Percentiles rank a stretch among this genome's conserved stretches.
Evolutionary conservation across 2,113 vertebrate species (phyloP).

Genomic region (Peucedramus taeniatus): DNA sequence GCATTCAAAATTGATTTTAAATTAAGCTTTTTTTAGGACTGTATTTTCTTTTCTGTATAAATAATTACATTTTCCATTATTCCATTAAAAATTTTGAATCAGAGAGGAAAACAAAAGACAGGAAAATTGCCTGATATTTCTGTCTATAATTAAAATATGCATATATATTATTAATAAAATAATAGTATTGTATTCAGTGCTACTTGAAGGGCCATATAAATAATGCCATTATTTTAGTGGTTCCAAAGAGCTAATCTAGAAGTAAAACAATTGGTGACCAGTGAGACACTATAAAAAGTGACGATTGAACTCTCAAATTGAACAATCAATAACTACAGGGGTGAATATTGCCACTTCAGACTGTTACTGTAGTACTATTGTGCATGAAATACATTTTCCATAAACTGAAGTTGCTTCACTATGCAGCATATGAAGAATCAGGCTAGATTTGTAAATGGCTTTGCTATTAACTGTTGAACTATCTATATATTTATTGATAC

Average conservation of each 20-base stretch:
- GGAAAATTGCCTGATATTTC: background rate
- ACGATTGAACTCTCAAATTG: background rate
- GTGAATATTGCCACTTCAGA: background rate
- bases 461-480: background rate
- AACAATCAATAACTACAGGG: background rate
- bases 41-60: background rate
- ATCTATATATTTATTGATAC: background rate
- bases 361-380: background rate
- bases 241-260: background rate
- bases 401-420: background rate
- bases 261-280: background rate
- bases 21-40: accelerated
- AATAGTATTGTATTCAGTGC: background rate
- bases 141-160: background rate
- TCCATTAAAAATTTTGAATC: background rate
- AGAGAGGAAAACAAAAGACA: background rate
- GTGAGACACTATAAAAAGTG: background rate
- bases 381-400: background rate
- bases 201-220: background rate
- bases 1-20: background rate
- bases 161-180: background rate
- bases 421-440: background rate
- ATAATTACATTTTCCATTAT: background rate
- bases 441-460: background rate
- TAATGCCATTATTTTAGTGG: background rate